Base-by-base conservation (phyloP, 2,888 invertebrate species). In the Theristus sp. region DNA sequence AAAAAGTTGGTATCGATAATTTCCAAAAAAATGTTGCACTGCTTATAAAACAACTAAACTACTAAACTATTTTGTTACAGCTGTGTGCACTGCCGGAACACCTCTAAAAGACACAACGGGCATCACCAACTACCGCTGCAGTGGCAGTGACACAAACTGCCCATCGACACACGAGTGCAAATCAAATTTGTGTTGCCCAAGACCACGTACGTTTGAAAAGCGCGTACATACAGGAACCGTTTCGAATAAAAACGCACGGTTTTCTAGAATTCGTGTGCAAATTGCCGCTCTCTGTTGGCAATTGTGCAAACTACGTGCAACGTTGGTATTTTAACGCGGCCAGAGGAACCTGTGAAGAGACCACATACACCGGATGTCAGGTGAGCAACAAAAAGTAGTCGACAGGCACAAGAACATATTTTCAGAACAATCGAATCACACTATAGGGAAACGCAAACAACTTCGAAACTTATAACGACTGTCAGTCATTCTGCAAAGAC, bases 301-400 rank as follows among this genome's bases (percentile, higher is more conserved):
- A 68, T 64, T 72, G 72, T 62, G 70, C 70, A 53, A 70, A 69
- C 13, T 70, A 70, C 63, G 67, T 67, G 53, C 70, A 69, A 61
- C 66, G 72, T 17, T 72, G 72, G 72, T 72, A 70, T 70, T 73
- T 69, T 66, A 73, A 72, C 62, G 71, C 72, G 24, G 70, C 69
- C 61, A 70, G 72, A 26, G 72, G 72, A 56, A 72, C 69, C 64
- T 72, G 72, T 64, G 71, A 72, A 57, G 69, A 71, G 62, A 73
- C 73, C 66, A 69, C 68, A 64, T 72, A 72, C 62, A 69, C 69
- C 1, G 72, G 69, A 25, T 69, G 69, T 60, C 68, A 69, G 28
- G 38, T 38, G 6, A 13, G 10, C 38, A 38, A 38, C 10, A 38
- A 38, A 38, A 38, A 13, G 38, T 13, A 38, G 6, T 17, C 38